Evolutionary conservation across 2,113 vertebrate genomes (phyloP), one percentile per base, ranked within the genome.

Genomic region (Anarrhichthys ocellatus): DNA sequence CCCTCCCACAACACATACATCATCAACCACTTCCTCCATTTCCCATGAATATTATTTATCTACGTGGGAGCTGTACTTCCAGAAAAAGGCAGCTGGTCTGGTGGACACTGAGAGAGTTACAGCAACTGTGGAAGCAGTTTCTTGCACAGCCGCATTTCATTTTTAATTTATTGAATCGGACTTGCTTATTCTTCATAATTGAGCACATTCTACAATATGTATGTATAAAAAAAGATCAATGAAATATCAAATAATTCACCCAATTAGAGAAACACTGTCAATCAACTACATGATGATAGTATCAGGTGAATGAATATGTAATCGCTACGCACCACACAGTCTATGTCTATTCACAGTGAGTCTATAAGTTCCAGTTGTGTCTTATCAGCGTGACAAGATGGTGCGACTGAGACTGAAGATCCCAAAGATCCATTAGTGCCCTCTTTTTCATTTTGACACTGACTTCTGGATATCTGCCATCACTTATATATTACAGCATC

Each of bases 401-500:
- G 76, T 85, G 48, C 62, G 20, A 83, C 82, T 73, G 82, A 84
- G 84, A 81, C 76, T 52, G 67, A 81, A 79, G 42, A 83, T 82
- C 81, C 79, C 63, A 85, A 71, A 90, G 78, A 94, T 78, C 87
- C 89, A 91, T 92, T 92, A 93, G 83, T 83, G 81, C 86, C 88
- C 80, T 76, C 73, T 87, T 87, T 78, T 89, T 92, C 69, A 87
- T 92, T 91, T 71, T 87, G 84, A 90, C 86, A 88, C 88, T 67
- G 85, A 92, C 88, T 87, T 89, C 87, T 92, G 87, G 88, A 86
- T 89, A 88, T 91, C 90, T 91, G 88, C 89, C 90, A 89, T 89
- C 92, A 80, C 86, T 73, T 90, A 64, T 86, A 81, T 78, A 88
- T 93, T 90, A 91, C 91, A 85, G 78, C 88, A 79, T 82, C 83